A percentile compares a stretch with the other conserved stretches of the same genome.
These are phyloP conservation scores for Cotesia vestalis DNA, from an alignment of 1,140 invertebrate species.

Conservation along the genomic window DNA sequence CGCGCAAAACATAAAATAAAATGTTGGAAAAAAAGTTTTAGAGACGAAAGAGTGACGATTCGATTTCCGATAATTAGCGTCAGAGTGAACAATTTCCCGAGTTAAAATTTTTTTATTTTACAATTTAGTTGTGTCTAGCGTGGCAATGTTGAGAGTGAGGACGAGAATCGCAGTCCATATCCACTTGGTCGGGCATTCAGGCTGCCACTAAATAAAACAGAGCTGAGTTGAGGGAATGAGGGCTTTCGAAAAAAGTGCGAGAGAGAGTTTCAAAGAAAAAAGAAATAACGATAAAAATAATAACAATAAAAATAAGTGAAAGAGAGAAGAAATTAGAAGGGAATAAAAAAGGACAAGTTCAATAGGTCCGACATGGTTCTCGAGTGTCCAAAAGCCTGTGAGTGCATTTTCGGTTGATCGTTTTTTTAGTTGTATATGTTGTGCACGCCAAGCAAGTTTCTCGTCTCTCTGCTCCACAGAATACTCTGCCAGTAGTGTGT, in stretches of 20 bases:
- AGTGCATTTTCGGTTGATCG: conserved; percentile 32
- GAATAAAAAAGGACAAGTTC: conserved; percentile 26
- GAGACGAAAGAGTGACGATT: conserved; percentile 20
- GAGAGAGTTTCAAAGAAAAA: conserved; percentile 9
- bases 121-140: conserved; percentile 15
- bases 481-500: not conserved
- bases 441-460: conserved; percentile 12
- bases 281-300: not conserved
- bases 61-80: conserved; percentile 32
- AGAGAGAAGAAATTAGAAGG: not conserved
- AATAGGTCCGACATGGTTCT: conserved; percentile 30
- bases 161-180: conserved; percentile 10
- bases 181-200: conserved; percentile 12
- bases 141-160: conserved; percentile 6
- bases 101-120: conserved; percentile 8
- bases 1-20: conserved; percentile 1
- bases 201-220: conserved; percentile 27
- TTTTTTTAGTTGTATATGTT: conserved; percentile 10
- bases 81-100: conserved; percentile 19
- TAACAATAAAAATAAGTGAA: conserved; percentile 11
- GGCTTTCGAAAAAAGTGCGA: conserved; percentile 17
- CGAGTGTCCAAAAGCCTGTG: conserved; percentile 28
- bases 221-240: conserved; percentile 3
- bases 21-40: conserved; percentile 1
- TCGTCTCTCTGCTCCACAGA: conserved; percentile 11